phyloP scores from a whole-genome alignment of 35 echinoderm and acorn worm genomes.

The Heliocidaris erythrogramma region DNA sequence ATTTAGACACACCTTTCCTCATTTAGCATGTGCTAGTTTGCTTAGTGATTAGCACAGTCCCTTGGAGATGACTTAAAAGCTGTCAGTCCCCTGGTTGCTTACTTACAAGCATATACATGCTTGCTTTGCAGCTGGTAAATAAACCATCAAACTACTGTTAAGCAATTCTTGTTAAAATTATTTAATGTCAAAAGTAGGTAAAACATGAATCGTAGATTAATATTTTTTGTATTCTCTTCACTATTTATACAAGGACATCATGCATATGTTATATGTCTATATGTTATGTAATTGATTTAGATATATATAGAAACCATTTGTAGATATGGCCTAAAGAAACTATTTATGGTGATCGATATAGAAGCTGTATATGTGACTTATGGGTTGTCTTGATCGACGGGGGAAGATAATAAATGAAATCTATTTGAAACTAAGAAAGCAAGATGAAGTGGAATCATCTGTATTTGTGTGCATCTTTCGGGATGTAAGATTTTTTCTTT shows the following conservation, averaged over 20 bases:
- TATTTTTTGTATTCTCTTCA: neutral
- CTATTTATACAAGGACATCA: neutral
- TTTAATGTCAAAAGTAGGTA: too few relatives aligned
- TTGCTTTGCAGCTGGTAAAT: too few relatives aligned
- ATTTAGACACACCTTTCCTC: too few relatives aligned
- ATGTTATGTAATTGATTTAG: neutral
- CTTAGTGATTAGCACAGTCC: too few relatives aligned
- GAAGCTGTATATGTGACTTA: too few relatives aligned
- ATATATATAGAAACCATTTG: neutral
- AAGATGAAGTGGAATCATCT: neutral
- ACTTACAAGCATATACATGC: too few relatives aligned
- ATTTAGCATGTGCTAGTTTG: too few relatives aligned
- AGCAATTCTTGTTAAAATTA: too few relatives aligned
- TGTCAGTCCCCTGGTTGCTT: too few relatives aligned
- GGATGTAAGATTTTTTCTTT: neutral
- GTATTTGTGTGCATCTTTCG: neutral
- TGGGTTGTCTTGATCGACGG: neutral
- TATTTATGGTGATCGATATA: neutral
- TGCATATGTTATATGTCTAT: neutral
- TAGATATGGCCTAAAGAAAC: neutral
- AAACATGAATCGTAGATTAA: too few relatives aligned
- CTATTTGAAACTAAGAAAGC: neutral
- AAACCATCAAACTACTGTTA: too few relatives aligned
- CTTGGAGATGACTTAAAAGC: too few relatives aligned
- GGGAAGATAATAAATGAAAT: neutral